A percentile compares a stretch with the other conserved stretches of the same genome.
Evolutionary conservation across 2,797 vertebrate species (phyloP).

Genomic region (Florisuga fusca): DNA sequence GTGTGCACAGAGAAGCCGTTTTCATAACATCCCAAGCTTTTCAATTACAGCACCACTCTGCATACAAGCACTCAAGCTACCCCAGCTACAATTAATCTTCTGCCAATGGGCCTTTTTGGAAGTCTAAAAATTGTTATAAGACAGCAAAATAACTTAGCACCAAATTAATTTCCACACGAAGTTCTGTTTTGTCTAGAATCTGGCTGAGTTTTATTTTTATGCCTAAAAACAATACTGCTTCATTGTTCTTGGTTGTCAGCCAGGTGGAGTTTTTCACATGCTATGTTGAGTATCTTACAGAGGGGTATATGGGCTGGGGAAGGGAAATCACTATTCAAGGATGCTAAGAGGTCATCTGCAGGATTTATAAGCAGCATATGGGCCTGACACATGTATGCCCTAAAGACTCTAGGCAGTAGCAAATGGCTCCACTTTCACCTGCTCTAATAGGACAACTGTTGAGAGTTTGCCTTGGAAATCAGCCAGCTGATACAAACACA

Average conservation of each 20-base stretch:
- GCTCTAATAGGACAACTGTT: slow-evolving; percentile 77
- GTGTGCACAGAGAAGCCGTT: neutral
- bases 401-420: slow-evolving; percentile 71
- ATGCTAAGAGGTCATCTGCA: slow-evolving; percentile 69
- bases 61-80: slow-evolving; percentile 15
- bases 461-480: slow-evolving; percentile 69
- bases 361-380: slow-evolving; percentile 75
- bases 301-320: neutral
- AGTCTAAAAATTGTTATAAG: slow-evolving; percentile 63
- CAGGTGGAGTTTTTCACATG: slow-evolving; percentile 72
- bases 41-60: slow-evolving; percentile 29
- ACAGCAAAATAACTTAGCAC: slow-evolving; percentile 70
- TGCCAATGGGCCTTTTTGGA: slow-evolving; percentile 42
- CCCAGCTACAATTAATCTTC: slow-evolving; percentile 57
- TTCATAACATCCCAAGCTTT: slow-evolving; percentile 5
- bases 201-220: slow-evolving; percentile 66
- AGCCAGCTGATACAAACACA: slow-evolving; percentile 65
- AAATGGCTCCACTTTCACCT: slow-evolving; percentile 74
- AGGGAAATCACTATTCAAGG: slow-evolving; percentile 48
- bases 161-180: slow-evolving; percentile 74
- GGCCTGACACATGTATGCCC: slow-evolving; percentile 65
- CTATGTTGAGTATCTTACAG: slow-evolving; percentile 29
- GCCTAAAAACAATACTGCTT: slow-evolving; percentile 73
- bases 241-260: slow-evolving; percentile 77
- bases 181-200: slow-evolving; percentile 77